These are phyloP conservation scores for Lagodon rhomboides DNA, from an alignment of 2,797 vertebrate genomes.

Conservation along the genomic window DNA sequence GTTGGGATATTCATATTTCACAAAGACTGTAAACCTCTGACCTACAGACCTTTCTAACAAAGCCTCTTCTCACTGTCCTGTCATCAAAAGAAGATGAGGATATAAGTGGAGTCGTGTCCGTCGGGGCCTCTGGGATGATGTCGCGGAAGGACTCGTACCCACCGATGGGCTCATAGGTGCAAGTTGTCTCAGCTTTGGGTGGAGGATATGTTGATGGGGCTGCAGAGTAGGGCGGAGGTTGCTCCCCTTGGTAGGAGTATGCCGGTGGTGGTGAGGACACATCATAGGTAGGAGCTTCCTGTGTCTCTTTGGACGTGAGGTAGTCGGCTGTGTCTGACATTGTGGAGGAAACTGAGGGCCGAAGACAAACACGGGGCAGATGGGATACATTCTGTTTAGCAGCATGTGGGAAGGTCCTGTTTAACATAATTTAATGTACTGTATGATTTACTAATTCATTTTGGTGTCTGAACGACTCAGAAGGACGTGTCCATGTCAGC, in stretches of 20 bases:
- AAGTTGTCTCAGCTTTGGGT: neutral
- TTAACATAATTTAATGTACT: neutral
- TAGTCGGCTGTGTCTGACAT: slow-evolving; percentile 58
- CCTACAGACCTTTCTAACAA: slow-evolving; percentile 75
- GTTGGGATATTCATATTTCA: neutral
- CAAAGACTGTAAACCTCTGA: neutral
- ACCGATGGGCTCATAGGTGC: neutral
- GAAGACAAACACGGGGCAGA: slow-evolving; percentile 13
- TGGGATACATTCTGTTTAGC: neutral
- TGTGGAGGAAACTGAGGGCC: slow-evolving; percentile 35
- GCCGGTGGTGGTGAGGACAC: slow-evolving; percentile 1
- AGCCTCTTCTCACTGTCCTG: slow-evolving; percentile 64
- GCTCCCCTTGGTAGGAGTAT: slow-evolving; percentile 25
- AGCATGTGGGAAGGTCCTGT: neutral
- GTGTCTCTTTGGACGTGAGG: neutral
- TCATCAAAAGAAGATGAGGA: slow-evolving; percentile 59
- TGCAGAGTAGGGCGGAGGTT: slow-evolving; percentile 60
- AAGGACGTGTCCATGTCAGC: neutral
- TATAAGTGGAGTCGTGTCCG: neutral
- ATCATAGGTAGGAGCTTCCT: neutral
- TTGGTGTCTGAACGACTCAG: neutral
- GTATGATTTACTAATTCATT: neutral
- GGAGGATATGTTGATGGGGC: neutral
- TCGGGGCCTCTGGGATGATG: slow-evolving; percentile 1
- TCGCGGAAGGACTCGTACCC: slow-evolving; percentile 33